Conservation (phyloP, 2,797 vertebrate genomes). For the Ctenopoma kingsleyae region DNA sequence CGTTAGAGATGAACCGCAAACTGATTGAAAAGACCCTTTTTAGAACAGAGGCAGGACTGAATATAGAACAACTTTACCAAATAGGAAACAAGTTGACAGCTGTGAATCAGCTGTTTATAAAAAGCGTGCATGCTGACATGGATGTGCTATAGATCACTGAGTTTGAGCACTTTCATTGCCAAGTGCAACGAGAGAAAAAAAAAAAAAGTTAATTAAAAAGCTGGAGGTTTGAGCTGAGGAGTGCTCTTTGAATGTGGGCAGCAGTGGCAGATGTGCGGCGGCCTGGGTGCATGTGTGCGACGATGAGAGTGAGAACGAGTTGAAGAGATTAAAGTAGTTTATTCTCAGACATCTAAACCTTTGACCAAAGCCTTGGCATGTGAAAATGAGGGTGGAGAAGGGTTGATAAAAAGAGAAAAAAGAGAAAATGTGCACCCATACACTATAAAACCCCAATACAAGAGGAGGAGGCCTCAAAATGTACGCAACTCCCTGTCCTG, state of each 20-base stretch:
- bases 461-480: slow-evolving; percentile 58
- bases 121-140: slow-evolving; percentile 45
- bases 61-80: slow-evolving; percentile 28
- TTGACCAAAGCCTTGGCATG: slow-evolving; percentile 60
- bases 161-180: slow-evolving; percentile 40
- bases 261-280: slow-evolving; percentile 74
- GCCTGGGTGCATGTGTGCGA: slow-evolving; percentile 30
- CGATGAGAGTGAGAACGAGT: slow-evolving; percentile 46
- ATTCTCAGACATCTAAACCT: slow-evolving; percentile 79
- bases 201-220: slow-evolving; percentile 78
- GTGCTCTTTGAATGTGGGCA: slow-evolving; percentile 66
- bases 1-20: slow-evolving; percentile 31
- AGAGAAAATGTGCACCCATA: slow-evolving; percentile 47
- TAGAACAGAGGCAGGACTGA: slow-evolving; percentile 42
- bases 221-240: slow-evolving; percentile 68
- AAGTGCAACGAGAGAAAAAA: slow-evolving; percentile 43
- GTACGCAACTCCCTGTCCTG: slow-evolving; percentile 21
- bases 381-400: slow-evolving; percentile 58
- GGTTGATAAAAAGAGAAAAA: slow-evolving; percentile 30
- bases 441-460: slow-evolving; percentile 68
- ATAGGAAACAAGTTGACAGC: slow-evolving; percentile 45
- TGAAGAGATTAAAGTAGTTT: slow-evolving; percentile 72
- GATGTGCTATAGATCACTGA: slow-evolving; percentile 57
- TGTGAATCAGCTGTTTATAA: slow-evolving; percentile 40
- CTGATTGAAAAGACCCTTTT: slow-evolving; percentile 10